Evolutionary conservation across 2,797 vertebrate species (phyloP).

Genomic region (Pagetopsis macropterus): DNA sequence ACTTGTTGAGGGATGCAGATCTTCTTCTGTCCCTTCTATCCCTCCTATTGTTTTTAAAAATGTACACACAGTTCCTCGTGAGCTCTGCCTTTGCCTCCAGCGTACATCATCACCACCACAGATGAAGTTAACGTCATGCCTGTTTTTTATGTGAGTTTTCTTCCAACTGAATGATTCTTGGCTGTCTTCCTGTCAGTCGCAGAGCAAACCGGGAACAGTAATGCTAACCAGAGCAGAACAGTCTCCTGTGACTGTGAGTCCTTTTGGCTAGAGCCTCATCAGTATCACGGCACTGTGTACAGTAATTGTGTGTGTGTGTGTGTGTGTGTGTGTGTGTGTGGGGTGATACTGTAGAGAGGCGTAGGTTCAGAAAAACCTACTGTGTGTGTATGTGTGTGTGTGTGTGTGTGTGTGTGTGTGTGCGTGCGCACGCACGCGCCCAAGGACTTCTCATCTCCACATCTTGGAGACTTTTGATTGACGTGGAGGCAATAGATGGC

Average conservation of each 20-base stretch:
- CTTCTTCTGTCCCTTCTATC: neutral
- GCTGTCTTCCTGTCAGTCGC: conserved; percentile 53
- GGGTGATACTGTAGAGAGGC: conserved; percentile 6
- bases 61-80: neutral
- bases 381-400: too few relatives aligned
- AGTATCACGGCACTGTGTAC: conserved; percentile 44
- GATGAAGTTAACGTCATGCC: conserved; percentile 7
- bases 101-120: neutral
- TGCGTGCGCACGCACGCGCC: conserved; percentile 9
- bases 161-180: conserved; percentile 42
- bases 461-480: conserved; percentile 50
- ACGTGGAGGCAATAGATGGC: conserved; percentile 47
- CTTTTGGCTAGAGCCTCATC: conserved; percentile 52
- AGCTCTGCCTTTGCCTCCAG: neutral
- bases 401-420: too few relatives aligned
- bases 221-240: conserved; percentile 54
- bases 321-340: conserved; percentile 5
- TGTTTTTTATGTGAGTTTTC: conserved; percentile 21
- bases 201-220: conserved; percentile 44
- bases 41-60: neutral
- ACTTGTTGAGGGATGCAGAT: neutral
- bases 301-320: conserved; percentile 19
- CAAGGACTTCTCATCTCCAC: conserved; percentile 45
- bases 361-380: conserved; percentile 24
- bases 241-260: conserved; percentile 59